phyloP scores from a whole-genome alignment of 1,140 invertebrate species.

The Stegodyphus mimosarum region DNA sequence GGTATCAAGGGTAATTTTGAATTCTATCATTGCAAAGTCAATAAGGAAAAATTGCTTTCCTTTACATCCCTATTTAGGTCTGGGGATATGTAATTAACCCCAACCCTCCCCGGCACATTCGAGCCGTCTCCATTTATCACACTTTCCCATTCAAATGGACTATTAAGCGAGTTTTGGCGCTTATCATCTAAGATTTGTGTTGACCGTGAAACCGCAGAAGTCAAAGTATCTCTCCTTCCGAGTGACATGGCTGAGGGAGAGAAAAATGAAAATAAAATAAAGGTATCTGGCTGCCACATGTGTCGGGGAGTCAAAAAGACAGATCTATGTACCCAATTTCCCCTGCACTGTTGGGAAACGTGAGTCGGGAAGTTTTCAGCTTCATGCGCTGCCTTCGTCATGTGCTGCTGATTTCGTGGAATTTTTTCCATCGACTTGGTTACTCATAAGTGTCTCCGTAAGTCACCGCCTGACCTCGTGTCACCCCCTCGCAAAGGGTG shows the following conservation, averaged over 20 bases:
- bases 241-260: too few species aligned
- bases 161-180: too few species aligned
- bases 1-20: too few species aligned
- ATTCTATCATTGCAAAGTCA: too few species aligned
- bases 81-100: too few species aligned
- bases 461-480: slow-evolving; percentile 7
- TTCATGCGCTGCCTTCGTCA: slow-evolving; percentile 8
- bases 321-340: slow-evolving; percentile 16
- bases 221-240: too few species aligned
- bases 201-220: too few species aligned
- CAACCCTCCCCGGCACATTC: too few species aligned
- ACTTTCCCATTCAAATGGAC: neutral
- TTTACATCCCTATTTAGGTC: too few species aligned
- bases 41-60: too few species aligned
- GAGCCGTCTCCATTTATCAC: too few species aligned
- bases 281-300: slow-evolving; percentile 51
- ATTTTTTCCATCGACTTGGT: slow-evolving; percentile 34
- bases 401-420: slow-evolving; percentile 44
- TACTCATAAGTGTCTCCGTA: slow-evolving; percentile 29
- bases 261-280: neutral
- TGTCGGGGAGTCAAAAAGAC: slow-evolving; percentile 39
- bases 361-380: neutral
- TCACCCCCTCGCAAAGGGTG: neutral
- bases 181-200: too few species aligned
- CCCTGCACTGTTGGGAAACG: neutral